Base-by-base conservation (phyloP, 2,888 invertebrate genomes). In the Rhaphigaster nebulosa region DNA sequence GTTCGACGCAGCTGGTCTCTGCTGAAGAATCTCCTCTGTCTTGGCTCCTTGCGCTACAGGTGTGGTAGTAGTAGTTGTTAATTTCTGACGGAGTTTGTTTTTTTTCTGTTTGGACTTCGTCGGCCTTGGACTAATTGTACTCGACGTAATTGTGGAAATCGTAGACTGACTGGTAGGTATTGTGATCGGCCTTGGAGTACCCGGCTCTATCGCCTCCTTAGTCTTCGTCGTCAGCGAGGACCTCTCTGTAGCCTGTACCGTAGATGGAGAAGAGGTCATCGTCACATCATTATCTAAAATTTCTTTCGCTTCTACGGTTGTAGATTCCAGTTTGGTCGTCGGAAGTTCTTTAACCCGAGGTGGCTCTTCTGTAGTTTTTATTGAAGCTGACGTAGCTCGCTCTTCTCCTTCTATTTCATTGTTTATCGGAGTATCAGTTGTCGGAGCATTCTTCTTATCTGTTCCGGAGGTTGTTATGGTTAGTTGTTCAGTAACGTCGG, bases 341-440 rank as follows among this genome's bases (percentile, higher is more conserved):
- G 84, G 84, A 0, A 45, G 13, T 8, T 84, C 84, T 26, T 84
- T 84, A 26, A 45, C 45, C n/a, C 15, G 26, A 84, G 84, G n/a
- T n/a, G n/a, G 0, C 41, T 41, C 41, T 23, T 84, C 84, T 26
- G 84, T 84, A 15, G 13, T 84, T n/a, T n/a, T 84, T 15, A 45
- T 84, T 10, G 26, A 13, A n/a, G n/a, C 45, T 4, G 84, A n/a
- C 1, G 84, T 84, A 38, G 45, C 41, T 13, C 26, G 45, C 4
- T 76, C 70, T 38, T 76, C 70, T 34, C 20, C 70, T 76, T 84
- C 45, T 84, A 84, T 50, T 15, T 84, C 84, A 45, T 50, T 84
- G 13, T 84, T n/a, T 18, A 84, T n/a, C 3, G 84, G 41, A 41
- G n/a, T n/a, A 13, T 84, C 84, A 4, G 84, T 45, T 26, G 4